phyloP scores from a whole-genome alignment of 2,113 vertebrate genomes.

The Pteropus alecto region DNA sequence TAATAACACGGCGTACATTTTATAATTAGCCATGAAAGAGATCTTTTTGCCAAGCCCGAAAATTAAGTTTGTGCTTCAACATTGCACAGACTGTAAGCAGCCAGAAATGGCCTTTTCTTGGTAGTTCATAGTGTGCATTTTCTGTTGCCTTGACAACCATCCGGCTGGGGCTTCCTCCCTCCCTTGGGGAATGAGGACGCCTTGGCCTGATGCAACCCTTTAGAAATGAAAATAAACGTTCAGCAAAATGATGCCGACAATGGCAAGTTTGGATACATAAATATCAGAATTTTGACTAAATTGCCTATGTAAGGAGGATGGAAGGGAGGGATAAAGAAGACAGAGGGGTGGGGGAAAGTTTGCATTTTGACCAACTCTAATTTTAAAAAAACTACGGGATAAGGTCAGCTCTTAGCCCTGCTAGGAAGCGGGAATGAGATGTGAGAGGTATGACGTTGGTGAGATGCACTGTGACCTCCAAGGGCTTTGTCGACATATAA shows the following conservation, averaged over 20 bases:
- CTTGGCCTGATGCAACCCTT: conserved; percentile 29
- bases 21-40: conserved; percentile 23
- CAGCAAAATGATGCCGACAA: not conserved
- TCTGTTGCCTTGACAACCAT: conserved; percentile 80
- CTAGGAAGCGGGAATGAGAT: not conserved
- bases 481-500: not conserved
- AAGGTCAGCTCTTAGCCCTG: not conserved
- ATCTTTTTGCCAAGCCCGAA: conserved; percentile 54
- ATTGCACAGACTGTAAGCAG: conserved; percentile 1
- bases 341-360: not conserved
- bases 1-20: conserved; percentile 50
- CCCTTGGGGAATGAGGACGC: not conserved
- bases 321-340: not conserved
- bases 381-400: not conserved
- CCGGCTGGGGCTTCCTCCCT: conserved; percentile 43
- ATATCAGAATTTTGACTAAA: not conserved
- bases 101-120: conserved; percentile 52
- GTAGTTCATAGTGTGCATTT: conserved; percentile 50
- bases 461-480: not conserved
- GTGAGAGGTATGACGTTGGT: no score
- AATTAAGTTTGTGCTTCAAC: conserved; percentile 64
- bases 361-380: not conserved
- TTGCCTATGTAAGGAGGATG: not conserved
- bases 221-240: not conserved
- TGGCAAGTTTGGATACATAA: not conserved